Conservation (phyloP, 2,888 invertebrate species). For the Perithous albicinctus region DNA sequence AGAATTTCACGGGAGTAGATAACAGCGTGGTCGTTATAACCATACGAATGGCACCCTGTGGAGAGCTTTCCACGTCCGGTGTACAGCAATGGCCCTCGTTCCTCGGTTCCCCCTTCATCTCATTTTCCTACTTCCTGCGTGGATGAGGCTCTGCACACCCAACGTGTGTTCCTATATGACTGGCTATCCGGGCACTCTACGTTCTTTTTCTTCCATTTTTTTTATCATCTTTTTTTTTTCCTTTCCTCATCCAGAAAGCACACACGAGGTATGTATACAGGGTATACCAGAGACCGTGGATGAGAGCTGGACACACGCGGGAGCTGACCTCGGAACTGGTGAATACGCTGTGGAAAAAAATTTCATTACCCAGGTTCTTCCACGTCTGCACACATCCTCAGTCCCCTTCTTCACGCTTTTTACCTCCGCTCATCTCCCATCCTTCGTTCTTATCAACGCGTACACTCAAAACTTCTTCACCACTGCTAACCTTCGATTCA, state of each 20-base stretch:
- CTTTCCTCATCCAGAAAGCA: conserved; percentile 32
- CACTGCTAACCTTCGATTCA: not conserved
- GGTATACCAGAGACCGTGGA: conserved; percentile 1
- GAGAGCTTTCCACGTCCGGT: conserved; percentile 50
- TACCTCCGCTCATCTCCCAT: not conserved
- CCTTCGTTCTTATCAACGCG: conserved; percentile 26
- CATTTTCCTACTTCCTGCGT: conserved; percentile 54
- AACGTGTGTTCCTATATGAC: conserved; percentile 33
- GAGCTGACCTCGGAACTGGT: conserved; percentile 55
- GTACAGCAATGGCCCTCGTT: conserved; percentile 13
- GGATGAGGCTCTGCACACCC: conserved; percentile 11
- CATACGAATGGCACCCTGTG: conserved; percentile 61
- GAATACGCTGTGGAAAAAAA: conserved; percentile 60
- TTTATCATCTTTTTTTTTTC: conserved; percentile 35
- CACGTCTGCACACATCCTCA: conserved; percentile 44
- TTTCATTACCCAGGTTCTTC: conserved; percentile 56
- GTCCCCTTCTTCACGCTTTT: conserved; percentile 29
- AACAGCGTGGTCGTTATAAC: conserved; percentile 60
- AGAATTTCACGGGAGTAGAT: conserved; percentile 55
- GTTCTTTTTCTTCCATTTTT: not conserved
- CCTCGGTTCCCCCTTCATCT: conserved; percentile 35
- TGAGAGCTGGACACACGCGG: conserved; percentile 51
- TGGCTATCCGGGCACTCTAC: conserved; percentile 32
- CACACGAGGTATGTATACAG: conserved; percentile 8
- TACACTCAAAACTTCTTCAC: conserved; percentile 3